Base-by-base conservation (phyloP, 2,113 vertebrate species). In the Strix aluco region DNA sequence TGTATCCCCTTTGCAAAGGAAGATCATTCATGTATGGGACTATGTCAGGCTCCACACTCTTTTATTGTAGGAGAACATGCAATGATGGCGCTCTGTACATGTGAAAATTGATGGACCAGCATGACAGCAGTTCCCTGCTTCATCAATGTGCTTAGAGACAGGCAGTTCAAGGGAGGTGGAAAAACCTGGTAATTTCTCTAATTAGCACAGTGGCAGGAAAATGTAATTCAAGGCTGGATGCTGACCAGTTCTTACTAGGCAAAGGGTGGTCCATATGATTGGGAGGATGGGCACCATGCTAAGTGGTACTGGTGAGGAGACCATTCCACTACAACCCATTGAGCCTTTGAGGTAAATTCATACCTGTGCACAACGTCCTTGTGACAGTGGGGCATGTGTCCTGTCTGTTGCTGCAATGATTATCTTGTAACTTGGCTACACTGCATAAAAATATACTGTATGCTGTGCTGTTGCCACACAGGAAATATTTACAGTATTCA, bases 141-240 rank as follows among this genome's bases (percentile, higher is more conserved):
- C 36, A 14, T 34, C 46, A 20, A 3, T 32, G 13, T n/a, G 9
- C 22, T 59, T 58, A 46, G 54, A 71, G 72, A 81, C 13, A 63
- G 18, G 25, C 19, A 42, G 16, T 71, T 51, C 6, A 47, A 61
- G 20, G 34, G 26, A 52, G 9, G 7, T 57, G 11, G 34, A 46
- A 83, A 12, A n/a, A 46, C 21, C 22, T 22, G 9, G 3, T 21
- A 26, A 2, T 34, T 71, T 75, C 23, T 38, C 8, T 38, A 27
- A 44, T 34, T 25, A 17, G 6, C 42, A 40, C 0, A 0, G 13
- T 67, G n/a, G 5, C 21, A 63, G 25, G 7, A 38, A 84, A 84
- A 72, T 49, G 16, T 6, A 40, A 4, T 69, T 58, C 18, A 71
- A 18, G 15, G 9, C 11, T 67, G n/a, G n/a, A 36, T 72, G 23